These are phyloP conservation scores for Lycopodina hypogea DNA, from an alignment of 37 sponge, comb jelly and placozoan species.

Conservation along the genomic window DNA sequence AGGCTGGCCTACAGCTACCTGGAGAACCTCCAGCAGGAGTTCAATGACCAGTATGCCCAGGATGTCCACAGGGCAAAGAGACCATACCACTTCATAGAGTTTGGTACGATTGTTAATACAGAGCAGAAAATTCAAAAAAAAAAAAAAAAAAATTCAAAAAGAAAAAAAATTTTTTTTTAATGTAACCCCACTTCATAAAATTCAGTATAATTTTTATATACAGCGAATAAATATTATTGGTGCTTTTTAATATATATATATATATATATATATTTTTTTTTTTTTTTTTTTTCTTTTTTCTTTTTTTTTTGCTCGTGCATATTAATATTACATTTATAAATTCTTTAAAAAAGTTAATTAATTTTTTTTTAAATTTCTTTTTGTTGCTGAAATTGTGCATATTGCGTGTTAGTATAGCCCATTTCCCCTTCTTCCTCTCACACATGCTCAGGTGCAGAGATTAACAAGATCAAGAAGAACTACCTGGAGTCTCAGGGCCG, in stretches of 20 bases:
- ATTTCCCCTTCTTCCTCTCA: background rate
- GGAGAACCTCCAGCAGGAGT: constrained; percentile 68
- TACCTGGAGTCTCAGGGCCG: constrained; percentile 76
- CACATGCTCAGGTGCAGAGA: constrained; percentile 61
- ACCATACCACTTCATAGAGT: constrained; percentile 94
- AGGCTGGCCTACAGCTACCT: constrained; percentile 90
- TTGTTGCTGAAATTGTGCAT: too few species aligned
- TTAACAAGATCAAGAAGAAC: constrained; percentile 82
- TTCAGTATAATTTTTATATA: background rate
- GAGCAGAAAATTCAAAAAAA: background rate
- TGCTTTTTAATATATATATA: too few species aligned
- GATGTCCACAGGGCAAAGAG: constrained; percentile 69
- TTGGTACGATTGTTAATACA: constrained; percentile 67
- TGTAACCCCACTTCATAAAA: background rate
- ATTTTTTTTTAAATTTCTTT: too few species aligned
- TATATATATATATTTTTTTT: too few species aligned
- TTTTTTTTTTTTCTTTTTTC: too few species aligned
- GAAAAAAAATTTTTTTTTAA: background rate
- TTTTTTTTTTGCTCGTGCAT: too few species aligned
- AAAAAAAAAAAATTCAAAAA: too few species aligned
- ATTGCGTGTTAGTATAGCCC: too few species aligned
- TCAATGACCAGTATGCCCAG: constrained; percentile 69
- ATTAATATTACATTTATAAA: too few species aligned
- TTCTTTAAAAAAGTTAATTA: too few species aligned
- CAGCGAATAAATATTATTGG: background rate